phyloP scores from a whole-genome alignment of 2,888 invertebrate genomes.

The Sinelater perroti region DNA sequence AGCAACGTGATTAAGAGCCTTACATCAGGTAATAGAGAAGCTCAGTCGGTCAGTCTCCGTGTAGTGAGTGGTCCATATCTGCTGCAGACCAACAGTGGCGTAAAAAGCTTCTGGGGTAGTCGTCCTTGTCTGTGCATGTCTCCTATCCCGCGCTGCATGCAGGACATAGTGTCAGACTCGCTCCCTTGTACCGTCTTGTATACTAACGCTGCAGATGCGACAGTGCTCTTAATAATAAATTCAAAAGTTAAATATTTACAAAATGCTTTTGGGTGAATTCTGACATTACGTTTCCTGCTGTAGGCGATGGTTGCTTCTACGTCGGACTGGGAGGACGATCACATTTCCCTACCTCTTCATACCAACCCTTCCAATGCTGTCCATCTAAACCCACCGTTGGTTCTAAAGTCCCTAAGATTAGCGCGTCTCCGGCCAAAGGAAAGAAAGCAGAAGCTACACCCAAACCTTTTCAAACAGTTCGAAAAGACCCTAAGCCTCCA shows the following conservation, averaged over 20 bases:
- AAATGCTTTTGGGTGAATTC: conserved; percentile 62
- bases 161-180: conserved; percentile 61
- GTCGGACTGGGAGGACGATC: conserved; percentile 91
- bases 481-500: conserved; percentile 50
- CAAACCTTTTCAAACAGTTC: conserved; percentile 60
- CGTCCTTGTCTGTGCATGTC: conserved; percentile 56
- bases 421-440: conserved; percentile 35
- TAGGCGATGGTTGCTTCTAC: conserved; percentile 96
- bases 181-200: conserved; percentile 46
- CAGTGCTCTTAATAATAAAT: conserved; percentile 46
- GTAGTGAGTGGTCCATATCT: conserved; percentile 27
- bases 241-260: conserved; percentile 49
- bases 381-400: conserved; percentile 78
- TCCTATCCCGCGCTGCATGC: conserved; percentile 55
- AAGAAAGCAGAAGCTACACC: conserved; percentile 54
- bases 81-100: conserved; percentile 15
- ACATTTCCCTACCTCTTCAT: conserved; percentile 77
- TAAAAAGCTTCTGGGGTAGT: conserved; percentile 52
- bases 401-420: conserved; percentile 49
- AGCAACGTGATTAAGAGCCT: conserved; percentile 54
- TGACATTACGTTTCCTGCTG: conserved; percentile 88
- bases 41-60: conserved; percentile 4
- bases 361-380: conserved; percentile 93
- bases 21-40: conserved; percentile 59
- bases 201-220: conserved; percentile 51